Conservation (phyloP, 1,140 invertebrate species). For the Papilio helenus region DNA sequence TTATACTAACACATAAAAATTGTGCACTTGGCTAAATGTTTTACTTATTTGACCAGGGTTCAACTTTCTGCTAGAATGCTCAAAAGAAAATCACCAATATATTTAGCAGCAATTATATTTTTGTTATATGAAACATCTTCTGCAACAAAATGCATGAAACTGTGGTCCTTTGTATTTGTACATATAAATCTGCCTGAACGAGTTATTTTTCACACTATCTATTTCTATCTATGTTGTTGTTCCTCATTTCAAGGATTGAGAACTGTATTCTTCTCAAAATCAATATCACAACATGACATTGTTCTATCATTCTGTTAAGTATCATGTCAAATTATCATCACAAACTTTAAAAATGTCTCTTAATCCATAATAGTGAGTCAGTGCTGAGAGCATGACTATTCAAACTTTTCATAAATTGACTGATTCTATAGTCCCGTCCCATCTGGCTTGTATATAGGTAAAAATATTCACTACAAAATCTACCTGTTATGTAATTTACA, state of each 20-base stretch:
- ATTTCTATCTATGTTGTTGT: background rate
- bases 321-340: background rate
- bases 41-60: slow-evolving; percentile 8
- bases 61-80: background rate
- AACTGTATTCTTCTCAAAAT: background rate
- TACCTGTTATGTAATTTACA: slow-evolving; percentile 48
- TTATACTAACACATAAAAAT: slow-evolving; percentile 19
- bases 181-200: background rate
- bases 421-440: background rate
- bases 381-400: background rate
- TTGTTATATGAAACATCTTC: slow-evolving; percentile 12
- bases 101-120: background rate
- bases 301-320: background rate
- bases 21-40: slow-evolving; percentile 25
- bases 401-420: slow-evolving; percentile 14
- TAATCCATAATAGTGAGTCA: background rate
- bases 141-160: background rate
- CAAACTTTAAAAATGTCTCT: background rate
- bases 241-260: background rate
- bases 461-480: background rate
- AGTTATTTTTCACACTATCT: slow-evolving; percentile 5
- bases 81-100: slow-evolving; percentile 6
- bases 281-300: background rate
- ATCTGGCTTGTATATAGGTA: background rate
- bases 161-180: slow-evolving; percentile 4